These are phyloP conservation scores for Ephialtes manifestator DNA, from an alignment of 2,888 invertebrate species.

Conservation along the genomic window DNA sequence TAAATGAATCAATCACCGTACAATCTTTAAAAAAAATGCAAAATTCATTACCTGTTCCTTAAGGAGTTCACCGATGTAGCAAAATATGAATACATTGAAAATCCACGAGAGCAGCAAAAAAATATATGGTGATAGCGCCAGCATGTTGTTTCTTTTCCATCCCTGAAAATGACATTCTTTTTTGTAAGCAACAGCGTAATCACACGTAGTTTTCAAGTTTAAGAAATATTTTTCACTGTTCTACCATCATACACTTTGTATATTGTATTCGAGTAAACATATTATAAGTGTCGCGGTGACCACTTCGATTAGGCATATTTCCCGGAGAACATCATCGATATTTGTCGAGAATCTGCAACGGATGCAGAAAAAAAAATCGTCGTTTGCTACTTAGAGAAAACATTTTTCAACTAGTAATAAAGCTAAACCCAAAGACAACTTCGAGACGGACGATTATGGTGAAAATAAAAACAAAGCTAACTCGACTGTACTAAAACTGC, in stretches of 20 bases:
- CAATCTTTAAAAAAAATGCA: background rate
- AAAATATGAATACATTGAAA: conserved; percentile 70
- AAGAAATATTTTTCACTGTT: background rate
- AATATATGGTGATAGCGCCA: conserved; percentile 57
- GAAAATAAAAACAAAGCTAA: too few species aligned
- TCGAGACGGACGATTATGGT: too few species aligned
- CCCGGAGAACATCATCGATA: conserved; percentile 56
- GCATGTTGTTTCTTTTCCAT: conserved; percentile 54
- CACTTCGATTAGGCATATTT: conserved; percentile 64
- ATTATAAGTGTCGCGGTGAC: conserved; percentile 79
- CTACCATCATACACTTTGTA: conserved; percentile 78
- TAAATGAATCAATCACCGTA: too few species aligned
- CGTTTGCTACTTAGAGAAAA: too few species aligned
- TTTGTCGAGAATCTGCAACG: conserved; percentile 30
- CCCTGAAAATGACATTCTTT: conserved; percentile 52
- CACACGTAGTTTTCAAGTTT: background rate
- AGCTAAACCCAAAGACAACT: too few species aligned
- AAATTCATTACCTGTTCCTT: conserved; percentile 57
- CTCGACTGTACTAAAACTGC: too few species aligned
- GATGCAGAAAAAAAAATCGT: background rate
- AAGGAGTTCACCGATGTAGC: conserved; percentile 68
- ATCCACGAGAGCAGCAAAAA: conserved; percentile 59
- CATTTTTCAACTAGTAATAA: too few species aligned
- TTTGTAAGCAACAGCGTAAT: background rate
- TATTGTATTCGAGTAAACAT: conserved; percentile 79